phyloP scores from a whole-genome alignment of 2,797 vertebrate species.

The Muscicapa striata region DNA sequence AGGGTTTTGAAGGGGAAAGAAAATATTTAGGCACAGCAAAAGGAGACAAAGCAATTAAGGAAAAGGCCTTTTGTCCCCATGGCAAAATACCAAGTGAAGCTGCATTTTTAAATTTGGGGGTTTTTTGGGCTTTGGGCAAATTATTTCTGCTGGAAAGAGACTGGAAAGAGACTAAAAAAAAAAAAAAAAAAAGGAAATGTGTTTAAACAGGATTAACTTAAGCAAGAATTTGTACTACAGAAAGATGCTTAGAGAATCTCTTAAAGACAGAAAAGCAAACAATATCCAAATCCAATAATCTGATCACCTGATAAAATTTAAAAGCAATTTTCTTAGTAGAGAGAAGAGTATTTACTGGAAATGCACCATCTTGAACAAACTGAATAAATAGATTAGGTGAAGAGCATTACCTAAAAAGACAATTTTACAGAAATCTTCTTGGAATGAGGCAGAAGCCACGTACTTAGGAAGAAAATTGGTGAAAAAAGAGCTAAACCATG shows the following conservation, averaged over 20 bases:
- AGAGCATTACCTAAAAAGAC: neutral
- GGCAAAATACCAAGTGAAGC: neutral
- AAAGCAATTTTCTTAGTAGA: neutral
- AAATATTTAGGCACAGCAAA: neutral
- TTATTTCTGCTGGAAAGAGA: neutral
- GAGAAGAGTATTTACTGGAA: neutral
- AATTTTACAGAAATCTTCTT: neutral
- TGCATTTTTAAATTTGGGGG: too few relatives aligned
- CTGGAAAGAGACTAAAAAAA: neutral
- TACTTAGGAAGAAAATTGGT: neutral
- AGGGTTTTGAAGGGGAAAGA: neutral
- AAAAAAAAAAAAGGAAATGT: too few relatives aligned
- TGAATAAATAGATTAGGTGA: neutral
- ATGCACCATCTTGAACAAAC: neutral
- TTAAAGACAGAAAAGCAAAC: constrained; percentile 1
- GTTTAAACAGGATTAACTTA: constrained; percentile 25
- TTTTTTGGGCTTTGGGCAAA: neutral
- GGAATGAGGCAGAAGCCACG: neutral
- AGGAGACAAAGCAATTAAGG: neutral
- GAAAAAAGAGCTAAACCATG: neutral
- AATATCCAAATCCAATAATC: constrained; percentile 1
- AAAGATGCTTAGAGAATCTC: neutral
- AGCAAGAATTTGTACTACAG: neutral
- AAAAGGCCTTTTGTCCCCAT: neutral
- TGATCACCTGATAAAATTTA: neutral